Conservation (phyloP, 2,888 invertebrate genomes). For the Uloborus plumipes region DNA sequence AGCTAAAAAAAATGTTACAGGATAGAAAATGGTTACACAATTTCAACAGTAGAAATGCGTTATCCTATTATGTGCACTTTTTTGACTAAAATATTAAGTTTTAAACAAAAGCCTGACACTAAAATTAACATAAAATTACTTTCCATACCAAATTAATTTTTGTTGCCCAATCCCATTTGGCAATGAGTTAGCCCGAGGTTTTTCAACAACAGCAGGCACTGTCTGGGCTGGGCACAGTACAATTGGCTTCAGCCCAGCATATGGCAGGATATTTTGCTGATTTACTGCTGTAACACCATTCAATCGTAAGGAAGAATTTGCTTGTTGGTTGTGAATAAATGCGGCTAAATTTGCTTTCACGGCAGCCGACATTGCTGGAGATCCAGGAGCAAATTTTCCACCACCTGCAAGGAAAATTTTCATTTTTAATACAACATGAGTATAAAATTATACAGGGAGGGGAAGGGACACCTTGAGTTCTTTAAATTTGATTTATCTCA, state of each 20-base stretch:
- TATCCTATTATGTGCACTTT: too few relatives aligned
- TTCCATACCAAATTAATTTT: slow-evolving; percentile 64
- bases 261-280: slow-evolving; percentile 45
- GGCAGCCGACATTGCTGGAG: slow-evolving; percentile 51
- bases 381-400: slow-evolving; percentile 47
- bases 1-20: too few relatives aligned
- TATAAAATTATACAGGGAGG: neutral
- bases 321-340: slow-evolving; percentile 66
- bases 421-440: too few relatives aligned
- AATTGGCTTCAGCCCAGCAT: slow-evolving; percentile 33
- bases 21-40: too few relatives aligned
- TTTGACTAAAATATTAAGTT: too few relatives aligned
- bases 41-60: too few relatives aligned
- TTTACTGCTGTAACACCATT: slow-evolving; percentile 28
- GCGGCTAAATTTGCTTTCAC: slow-evolving; percentile 67
- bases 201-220: slow-evolving; percentile 38
- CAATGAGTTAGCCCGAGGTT: slow-evolving; percentile 60
- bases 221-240: slow-evolving; percentile 49
- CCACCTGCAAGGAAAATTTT: slow-evolving; percentile 2
- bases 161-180: slow-evolving; percentile 67
- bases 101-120: too few relatives aligned
- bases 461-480: neutral
- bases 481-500: too few relatives aligned
- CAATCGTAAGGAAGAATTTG: slow-evolving; percentile 18
- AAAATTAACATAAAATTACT: neutral